phyloP scores from a whole-genome alignment of 2,888 invertebrate genomes.

The Chrysolina oricalcia region DNA sequence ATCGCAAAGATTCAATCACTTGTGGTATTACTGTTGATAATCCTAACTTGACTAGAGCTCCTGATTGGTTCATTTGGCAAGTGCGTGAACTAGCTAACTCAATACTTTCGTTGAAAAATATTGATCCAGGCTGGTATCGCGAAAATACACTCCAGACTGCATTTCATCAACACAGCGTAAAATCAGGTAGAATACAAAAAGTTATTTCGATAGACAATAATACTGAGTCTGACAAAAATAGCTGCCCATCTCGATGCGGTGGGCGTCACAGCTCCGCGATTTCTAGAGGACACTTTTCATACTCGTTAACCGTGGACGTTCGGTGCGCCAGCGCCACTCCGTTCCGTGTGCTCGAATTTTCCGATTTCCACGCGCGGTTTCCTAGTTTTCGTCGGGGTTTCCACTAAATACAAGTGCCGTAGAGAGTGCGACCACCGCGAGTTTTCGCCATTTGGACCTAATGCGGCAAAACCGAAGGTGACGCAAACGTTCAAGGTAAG shows the following conservation, averaged over 20 bases:
- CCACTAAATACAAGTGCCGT: constrained; percentile 58
- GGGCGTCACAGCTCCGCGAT: constrained; percentile 53
- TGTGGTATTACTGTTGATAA: too few relatives aligned
- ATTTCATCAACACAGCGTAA: background rate
- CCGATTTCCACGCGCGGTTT: constrained; percentile 54
- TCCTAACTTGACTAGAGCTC: too few relatives aligned
- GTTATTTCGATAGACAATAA: constrained; percentile 35
- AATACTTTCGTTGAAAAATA: too few relatives aligned
- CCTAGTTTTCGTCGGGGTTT: constrained; percentile 60
- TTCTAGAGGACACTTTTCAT: constrained; percentile 35
- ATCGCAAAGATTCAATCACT: too few relatives aligned
- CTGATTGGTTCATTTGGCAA: too few relatives aligned
- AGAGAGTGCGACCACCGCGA: constrained; percentile 56
- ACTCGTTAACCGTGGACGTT: constrained; percentile 31
- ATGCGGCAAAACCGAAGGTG: constrained; percentile 59
- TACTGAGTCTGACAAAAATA: constrained; percentile 48
- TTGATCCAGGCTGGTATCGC: too few relatives aligned
- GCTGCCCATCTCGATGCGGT: constrained; percentile 49
- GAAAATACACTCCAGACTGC: too few relatives aligned
- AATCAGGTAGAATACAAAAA: constrained; percentile 28
- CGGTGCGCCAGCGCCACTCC: constrained; percentile 54
- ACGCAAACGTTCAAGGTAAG: constrained; percentile 60
- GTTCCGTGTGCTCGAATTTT: constrained; percentile 45
- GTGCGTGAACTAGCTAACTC: too few relatives aligned
- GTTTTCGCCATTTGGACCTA: constrained; percentile 58